Base-by-base conservation (phyloP, 2,113 vertebrate genomes). In the Prietella phreatophila region DNA sequence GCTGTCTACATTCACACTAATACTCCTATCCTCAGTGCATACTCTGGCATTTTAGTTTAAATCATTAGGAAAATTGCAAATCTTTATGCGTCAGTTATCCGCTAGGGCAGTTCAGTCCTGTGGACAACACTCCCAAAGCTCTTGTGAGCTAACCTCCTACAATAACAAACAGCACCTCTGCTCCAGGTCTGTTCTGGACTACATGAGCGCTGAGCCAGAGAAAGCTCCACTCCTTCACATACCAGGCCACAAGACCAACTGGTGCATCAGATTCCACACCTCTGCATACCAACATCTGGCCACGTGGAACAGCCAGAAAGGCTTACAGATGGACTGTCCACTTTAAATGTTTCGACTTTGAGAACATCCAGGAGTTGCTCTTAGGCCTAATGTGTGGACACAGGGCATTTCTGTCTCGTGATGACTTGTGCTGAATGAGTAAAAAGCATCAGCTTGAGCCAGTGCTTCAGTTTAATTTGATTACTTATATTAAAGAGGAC, bases 311-410 rank as follows among this genome's bases (percentile, higher is more conserved):
- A 63, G 79, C 25, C 55, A 71, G 27, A 22, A 53, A 86, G 71
- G 88, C 84, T 86, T 85, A 83, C 80, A 89, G 88, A 90, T 91
- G 83, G 84, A 85, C 85, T 58, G 60, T 86, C 82, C 86, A 67
- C 84, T 82, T 82, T 56, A 86, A 50, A 73, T 42, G 84, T 83
- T 84, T 78, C n/a, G 39, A 83, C 67, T 79, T 79, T 84, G 82
- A 90, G 30, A 89, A 83, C 36, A 87, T 65, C 86, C 85, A 89
- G 89, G 53, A 71, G 55, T 63, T 78, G 82, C 67, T 75, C 82
- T 85, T 87, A 85, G 27, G 63, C 53, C 80, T 42, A 84, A 81
- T 84, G 58, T 84, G 56, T 84, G 56, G 81, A 85, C 87, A 85
- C 8, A 53, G 33, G 55, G 25, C 85, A 67, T 88, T 78, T 81